Base-by-base conservation (phyloP, 1,140 invertebrate species). In the Solenopsis invicta region DNA sequence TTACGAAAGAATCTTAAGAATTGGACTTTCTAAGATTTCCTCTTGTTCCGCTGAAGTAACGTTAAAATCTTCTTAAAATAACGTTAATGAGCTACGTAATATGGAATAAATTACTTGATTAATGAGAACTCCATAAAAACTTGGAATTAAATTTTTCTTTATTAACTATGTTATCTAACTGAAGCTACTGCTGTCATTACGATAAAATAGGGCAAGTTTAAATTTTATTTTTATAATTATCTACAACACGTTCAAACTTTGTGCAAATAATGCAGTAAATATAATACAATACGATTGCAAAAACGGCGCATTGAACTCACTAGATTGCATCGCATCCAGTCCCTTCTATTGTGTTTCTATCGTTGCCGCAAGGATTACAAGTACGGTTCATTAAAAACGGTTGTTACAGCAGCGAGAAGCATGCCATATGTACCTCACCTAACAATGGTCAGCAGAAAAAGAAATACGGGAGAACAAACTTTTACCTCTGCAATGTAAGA, bases 331-430 rank as follows among this genome's bases (percentile, higher is more conserved):
- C 18, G 34, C 78, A 78, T 87, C 41, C 21, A 74, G n/a, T 72
- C 66, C 10, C 21, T 24, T 52, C 76, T 69, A 56, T 78, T 81
- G 52, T 69, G 34, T 89, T 88, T 69, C 61, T 54, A 61, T 54
- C 41, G 45, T 66, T 69, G 29, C 59, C 45, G 16, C 62, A 48
- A 54, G 74, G 74, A 90, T 89, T 89, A 64, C 78, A 72, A 76
- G 61, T 21, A 64, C 10, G 72, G n/a, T 66, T 76, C 74, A 89
- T 89, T 90, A 87, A 90, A 90, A 89, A 89, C 78, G 48, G 74
- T 66, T 84, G 86, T 89, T 87, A 69, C 87, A 75, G 61, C 77
- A 74, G 45, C 45, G 50, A 50, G 37, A 64, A 69, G 37, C 50
- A 37, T 41, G 37, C 75, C 66, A 64, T 67, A 34, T 21, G 29